Evolutionary conservation across 2,797 vertebrate genomes (phyloP), one percentile per base, ranked within the genome.

Genomic region (Coccyzus lansbergi): DNA sequence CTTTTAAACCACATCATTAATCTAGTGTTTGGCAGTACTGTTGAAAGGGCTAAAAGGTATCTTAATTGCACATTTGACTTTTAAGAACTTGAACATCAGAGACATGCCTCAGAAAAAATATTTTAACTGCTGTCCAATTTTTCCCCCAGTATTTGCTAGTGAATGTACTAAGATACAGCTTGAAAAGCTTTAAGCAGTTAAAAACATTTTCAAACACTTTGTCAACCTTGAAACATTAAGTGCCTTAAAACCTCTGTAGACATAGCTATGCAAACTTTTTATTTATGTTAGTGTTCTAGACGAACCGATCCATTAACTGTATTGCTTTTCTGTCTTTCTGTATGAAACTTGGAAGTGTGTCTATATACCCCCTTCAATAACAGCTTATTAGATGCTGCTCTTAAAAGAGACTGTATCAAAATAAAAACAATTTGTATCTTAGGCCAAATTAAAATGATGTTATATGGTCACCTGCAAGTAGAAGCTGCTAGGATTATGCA

Each of bases 251-350:
- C 97, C 98, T 98, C 98, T 98, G 98, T 98, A 98, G 98, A 98
- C 98, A 98, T 98, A 99, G 99, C 99, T 99, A 99, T 99, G 99
- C 99, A 99, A 99, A 98, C 97, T 98, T 98, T 98, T 97, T 98
- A 87, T 98, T 98, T 98, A 98, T 98, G 98, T 98, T 98, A 97
- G 97, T 98, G 98, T 98, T 98, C 96, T 97, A 97, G 96, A 97
- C 92, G 94, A 98, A 98, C 97, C 97, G 97, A 96, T 90, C 94
- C 96, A 97, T 97, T 97, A 95, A 95, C 88, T 96, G 95, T 98
- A 92, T 93, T 96, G 97, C 96, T 98, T 92, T 96, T 95, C 92
- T 94, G 96, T 98, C 95, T 91, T 96, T 96, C 90, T 94, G 96
- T 97, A 97, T 92, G 92, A 97, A 97, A 96, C 53, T 95, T 97